Evolutionary conservation across 2,888 invertebrate genomes (phyloP).

Genomic region (Stratiomys singularior): DNA sequence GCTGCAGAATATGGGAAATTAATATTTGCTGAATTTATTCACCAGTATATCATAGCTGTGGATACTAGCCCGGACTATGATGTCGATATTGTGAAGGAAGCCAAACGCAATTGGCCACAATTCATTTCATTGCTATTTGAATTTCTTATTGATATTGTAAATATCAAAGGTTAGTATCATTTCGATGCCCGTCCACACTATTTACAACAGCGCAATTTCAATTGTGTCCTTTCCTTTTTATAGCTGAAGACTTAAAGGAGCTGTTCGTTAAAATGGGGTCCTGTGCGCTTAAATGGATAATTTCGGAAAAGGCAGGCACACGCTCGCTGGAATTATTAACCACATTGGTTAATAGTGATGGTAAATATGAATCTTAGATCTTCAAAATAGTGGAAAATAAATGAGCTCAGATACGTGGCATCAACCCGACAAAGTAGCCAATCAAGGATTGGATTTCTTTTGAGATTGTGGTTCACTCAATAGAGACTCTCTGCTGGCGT

Average conservation of each 20-base stretch:
- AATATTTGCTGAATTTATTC: constrained; percentile 25
- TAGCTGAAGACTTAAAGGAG: background rate
- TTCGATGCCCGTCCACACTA: background rate
- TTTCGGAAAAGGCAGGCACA: constrained; percentile 5
- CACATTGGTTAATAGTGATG: constrained; percentile 10
- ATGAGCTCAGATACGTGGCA: no score
- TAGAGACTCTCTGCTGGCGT: no score
- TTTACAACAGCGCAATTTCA: no score
- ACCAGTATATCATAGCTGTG: constrained; percentile 27
- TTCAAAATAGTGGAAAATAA: no score
- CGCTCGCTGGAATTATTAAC: constrained; percentile 10
- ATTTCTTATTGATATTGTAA: constrained; percentile 19
- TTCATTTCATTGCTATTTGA: constrained; percentile 26
- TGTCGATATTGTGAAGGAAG: constrained; percentile 31
- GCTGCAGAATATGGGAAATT: constrained; percentile 8
- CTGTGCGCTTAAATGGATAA: constrained; percentile 32
- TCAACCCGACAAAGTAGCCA: no score
- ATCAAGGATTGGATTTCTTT: no score
- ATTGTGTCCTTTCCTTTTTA: background rate
- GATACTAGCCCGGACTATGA: constrained; percentile 33
- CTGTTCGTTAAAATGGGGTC: constrained; percentile 3
- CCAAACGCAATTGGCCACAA: constrained; percentile 17
- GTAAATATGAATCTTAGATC: background rate
- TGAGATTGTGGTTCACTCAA: no score
- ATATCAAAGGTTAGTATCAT: constrained; percentile 2